Conservation (phyloP, 2,797 vertebrate species). For the Craterocephalus amniculus region DNA sequence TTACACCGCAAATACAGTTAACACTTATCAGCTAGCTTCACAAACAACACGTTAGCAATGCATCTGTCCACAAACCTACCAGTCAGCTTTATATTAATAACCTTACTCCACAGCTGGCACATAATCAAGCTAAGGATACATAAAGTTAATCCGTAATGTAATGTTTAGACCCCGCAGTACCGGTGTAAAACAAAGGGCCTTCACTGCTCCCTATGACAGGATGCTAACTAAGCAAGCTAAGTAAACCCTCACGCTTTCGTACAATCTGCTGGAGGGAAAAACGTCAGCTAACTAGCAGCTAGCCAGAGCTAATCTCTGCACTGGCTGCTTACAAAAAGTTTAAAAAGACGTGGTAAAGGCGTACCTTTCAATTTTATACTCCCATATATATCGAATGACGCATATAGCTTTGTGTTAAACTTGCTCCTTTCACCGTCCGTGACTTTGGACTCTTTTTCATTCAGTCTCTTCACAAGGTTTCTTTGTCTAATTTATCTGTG, state of each 20-base stretch:
- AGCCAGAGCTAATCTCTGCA: conserved; percentile 71
- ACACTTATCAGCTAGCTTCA: conserved; percentile 51
- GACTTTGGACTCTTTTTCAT: conserved; percentile 71
- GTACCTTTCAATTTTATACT: conserved; percentile 84
- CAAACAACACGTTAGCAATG: conserved; percentile 39
- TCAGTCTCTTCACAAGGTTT: conserved; percentile 72
- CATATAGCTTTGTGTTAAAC: conserved; percentile 71
- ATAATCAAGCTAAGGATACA: conserved; percentile 13
- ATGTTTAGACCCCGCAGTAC: conserved; percentile 28
- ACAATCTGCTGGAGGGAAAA: conserved; percentile 52
- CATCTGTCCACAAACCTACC: conserved; percentile 15
- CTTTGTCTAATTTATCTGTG: conserved; percentile 80
- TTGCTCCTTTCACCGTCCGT: conserved; percentile 65
- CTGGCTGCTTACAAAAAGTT: conserved; percentile 76
- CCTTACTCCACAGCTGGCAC: background rate
- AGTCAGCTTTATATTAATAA: background rate
- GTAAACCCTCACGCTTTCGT: conserved; percentile 53
- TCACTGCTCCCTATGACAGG: conserved; percentile 43
- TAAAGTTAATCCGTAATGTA: conserved; percentile 28
- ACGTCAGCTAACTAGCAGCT: conserved; percentile 72
- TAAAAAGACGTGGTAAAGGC: conserved; percentile 75
- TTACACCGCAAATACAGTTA: conserved; percentile 56
- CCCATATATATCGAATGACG: conserved; percentile 71
- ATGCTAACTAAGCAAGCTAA: conserved; percentile 72
- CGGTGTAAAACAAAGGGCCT: conserved; percentile 73